Evolutionary conservation across 2,113 vertebrate genomes (phyloP).

Genomic region (Myodes glareolus): DNA sequence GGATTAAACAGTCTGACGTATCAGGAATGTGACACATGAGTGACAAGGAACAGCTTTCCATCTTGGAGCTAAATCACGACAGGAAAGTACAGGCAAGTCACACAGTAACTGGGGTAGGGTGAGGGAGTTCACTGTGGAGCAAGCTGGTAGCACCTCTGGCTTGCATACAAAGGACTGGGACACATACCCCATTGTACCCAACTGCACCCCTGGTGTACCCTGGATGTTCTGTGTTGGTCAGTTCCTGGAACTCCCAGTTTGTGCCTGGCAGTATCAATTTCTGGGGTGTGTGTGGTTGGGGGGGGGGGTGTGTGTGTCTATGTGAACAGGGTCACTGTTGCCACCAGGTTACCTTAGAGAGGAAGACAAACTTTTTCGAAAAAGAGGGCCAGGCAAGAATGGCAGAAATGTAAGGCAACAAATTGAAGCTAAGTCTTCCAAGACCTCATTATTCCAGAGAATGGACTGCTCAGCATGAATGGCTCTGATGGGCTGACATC

Average conservation of each 20-base stretch:
- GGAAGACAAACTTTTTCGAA: background rate
- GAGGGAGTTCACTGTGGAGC: background rate
- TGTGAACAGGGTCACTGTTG: background rate
- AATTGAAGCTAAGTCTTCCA: fast-evolving
- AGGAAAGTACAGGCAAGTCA: background rate
- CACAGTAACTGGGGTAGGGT: no score
- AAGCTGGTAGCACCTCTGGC: background rate
- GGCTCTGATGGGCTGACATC: fast-evolving
- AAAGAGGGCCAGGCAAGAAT: background rate
- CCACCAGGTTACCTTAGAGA: background rate
- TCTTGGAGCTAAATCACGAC: background rate
- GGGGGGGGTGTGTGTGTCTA: no score
- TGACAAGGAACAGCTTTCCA: background rate
- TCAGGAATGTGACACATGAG: background rate
- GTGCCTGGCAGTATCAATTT: fast-evolving
- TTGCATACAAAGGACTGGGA: background rate
- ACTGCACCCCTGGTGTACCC: fast-evolving
- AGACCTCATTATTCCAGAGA: background rate
- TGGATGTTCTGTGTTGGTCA: background rate
- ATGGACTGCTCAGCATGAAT: fast-evolving
- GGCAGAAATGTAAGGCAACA: background rate
- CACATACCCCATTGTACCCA: background rate
- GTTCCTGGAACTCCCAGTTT: background rate
- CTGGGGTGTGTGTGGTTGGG: no score
- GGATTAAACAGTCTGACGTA: background rate